phyloP scores from a whole-genome alignment of 2,113 vertebrate genomes.

The Lagenorhynchus albirostris region DNA sequence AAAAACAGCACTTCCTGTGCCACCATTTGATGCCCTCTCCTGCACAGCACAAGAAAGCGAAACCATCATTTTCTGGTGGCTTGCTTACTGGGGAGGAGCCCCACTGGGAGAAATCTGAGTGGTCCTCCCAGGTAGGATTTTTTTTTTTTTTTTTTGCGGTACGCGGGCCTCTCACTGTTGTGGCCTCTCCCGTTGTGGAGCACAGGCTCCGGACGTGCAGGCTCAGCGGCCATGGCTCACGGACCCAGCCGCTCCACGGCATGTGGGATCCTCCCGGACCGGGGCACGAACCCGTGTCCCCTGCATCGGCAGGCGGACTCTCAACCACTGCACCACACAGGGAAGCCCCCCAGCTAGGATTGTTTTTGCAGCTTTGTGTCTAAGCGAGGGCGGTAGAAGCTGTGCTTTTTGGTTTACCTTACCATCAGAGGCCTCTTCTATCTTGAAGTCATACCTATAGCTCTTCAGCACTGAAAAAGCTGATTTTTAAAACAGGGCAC shows the following conservation, averaged over 20 bases:
- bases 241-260: too few species aligned
- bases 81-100: not conserved
- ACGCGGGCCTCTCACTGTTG: too few species aligned
- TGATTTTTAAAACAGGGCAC: not conserved
- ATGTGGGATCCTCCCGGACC: too few species aligned
- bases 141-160: too few species aligned
- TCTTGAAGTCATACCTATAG: not conserved
- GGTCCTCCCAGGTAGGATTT: not conserved
- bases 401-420: not conserved
- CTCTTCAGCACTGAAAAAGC: not conserved
- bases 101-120: not conserved
- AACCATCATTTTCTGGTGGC: not conserved
- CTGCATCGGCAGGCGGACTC: too few species aligned
- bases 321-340: too few species aligned
- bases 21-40: not conserved
- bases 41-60: not conserved
- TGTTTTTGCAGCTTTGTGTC: not conserved
- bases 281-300: too few species aligned
- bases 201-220: too few species aligned
- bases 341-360: too few species aligned
- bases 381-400: not conserved
- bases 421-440: not conserved
- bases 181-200: too few species aligned
- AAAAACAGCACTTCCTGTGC: not conserved
- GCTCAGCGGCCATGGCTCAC: too few species aligned